A percentile compares a stretch with the other conserved stretches of the same genome.
phyloP scores from a whole-genome alignment of 2,888 invertebrate species.

The Sesia apiformis region DNA sequence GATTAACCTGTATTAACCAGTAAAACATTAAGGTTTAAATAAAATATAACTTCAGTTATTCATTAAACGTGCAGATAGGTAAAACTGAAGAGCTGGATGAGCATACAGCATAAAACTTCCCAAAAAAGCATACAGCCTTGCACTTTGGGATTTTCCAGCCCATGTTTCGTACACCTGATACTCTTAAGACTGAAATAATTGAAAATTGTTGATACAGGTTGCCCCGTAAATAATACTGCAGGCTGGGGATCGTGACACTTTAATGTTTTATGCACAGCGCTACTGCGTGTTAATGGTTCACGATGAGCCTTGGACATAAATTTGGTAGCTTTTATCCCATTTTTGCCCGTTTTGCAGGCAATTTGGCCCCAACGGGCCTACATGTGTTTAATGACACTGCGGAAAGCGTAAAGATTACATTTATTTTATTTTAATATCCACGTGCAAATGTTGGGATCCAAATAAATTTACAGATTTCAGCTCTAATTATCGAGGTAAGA shows the following conservation, averaged over 20 bases:
- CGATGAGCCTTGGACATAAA: conserved; percentile 57
- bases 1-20: too few species aligned
- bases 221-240: conserved; percentile 55
- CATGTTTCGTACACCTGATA: conserved; percentile 15
- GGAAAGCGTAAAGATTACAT: not conserved
- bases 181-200: conserved; percentile 40
- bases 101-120: too few species aligned
- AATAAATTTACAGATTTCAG: too few species aligned
- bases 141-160: not conserved
- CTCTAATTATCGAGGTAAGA: too few species aligned
- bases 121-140: not conserved
- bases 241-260: conserved; percentile 46
- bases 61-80: too few species aligned
- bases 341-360: conserved; percentile 46
- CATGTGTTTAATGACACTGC: conserved; percentile 23
- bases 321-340: conserved; percentile 53
- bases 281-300: conserved; percentile 61
- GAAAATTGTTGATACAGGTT: conserved; percentile 49
- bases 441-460: too few species aligned
- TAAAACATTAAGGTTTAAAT: too few species aligned
- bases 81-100: too few species aligned
- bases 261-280: conserved; percentile 65
- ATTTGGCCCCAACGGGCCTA: conserved; percentile 23
- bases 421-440: too few species aligned
- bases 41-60: too few species aligned